Evolutionary conservation across 2,888 invertebrate genomes (phyloP).

Genomic region (Volucella bombylans): DNA sequence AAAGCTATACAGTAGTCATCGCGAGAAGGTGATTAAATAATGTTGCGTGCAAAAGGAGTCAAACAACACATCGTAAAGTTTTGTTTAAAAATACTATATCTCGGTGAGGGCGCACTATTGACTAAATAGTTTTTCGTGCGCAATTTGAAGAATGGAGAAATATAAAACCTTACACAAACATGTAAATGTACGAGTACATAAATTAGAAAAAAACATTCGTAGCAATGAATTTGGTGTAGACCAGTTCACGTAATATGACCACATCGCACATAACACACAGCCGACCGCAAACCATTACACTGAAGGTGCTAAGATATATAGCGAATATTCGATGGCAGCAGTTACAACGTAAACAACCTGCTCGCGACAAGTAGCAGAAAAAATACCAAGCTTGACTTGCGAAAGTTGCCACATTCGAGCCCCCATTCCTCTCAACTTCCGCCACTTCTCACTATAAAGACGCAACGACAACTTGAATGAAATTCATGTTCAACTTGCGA

Average conservation of each 20-base stretch:
- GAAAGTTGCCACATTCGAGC: constrained; percentile 48
- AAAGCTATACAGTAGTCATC: no score
- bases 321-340: neutral
- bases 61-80: no score
- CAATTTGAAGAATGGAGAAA: no score
- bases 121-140: no score
- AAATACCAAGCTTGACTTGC: constrained; percentile 20
- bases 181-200: neutral
- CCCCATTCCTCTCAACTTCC: neutral
- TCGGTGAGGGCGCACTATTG: no score
- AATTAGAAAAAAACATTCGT: neutral
- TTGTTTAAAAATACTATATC: no score
- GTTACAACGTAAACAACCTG: neutral
- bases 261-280: neutral
- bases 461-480: neutral
- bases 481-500: constrained; percentile 39
- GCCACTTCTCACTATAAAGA: constrained; percentile 1
- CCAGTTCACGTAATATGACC: neutral
- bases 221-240: neutral
- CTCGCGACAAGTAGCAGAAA: neutral
- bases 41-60: no score
- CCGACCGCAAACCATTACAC: neutral
- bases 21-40: no score
- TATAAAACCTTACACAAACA: no score
- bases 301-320: constrained; percentile 3